Base-by-base conservation (phyloP, 2,113 vertebrate genomes). In the Pagrus major region DNA sequence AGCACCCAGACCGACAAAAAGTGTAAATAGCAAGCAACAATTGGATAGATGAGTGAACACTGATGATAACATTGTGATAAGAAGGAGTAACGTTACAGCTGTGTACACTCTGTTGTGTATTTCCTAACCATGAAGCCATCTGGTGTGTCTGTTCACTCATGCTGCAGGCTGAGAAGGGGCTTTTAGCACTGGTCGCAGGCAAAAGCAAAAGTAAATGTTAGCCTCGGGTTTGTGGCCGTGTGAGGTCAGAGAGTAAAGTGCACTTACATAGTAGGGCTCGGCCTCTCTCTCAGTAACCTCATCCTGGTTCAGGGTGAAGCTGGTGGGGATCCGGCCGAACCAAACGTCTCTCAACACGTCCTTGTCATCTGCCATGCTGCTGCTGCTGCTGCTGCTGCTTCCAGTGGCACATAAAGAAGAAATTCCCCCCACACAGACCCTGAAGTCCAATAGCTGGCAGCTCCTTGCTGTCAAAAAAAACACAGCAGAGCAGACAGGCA, bases 351-450 rank as follows among this genome's bases (percentile, higher is more conserved):
- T 96, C 91, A 99, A 92, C 10, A 99, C 97, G 84, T 99, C 98
- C 96, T 99, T 99, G 95, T 99, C 98, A 98, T 99, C 98, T 98
- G 98, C 97, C 98, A 99, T 99, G 93, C 93, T 97, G 95, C 92
- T 94, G 75, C 51, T 44, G 55, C 91, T n/a, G 95, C 44, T 46
- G 54, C 25, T 80, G 75, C 51, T 44, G 55, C 91, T 88, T 78
- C 90, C 91, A 60, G 93, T 84, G 93, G 94, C 90, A 95, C 97
- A 99, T 98, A 96, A 87, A 99, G 94, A 84, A 85, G 1, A 49
- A 66, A 64, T 41, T 46, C 41, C 52, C 31, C 33, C 37, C 25
- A 78, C 41, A 78, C 46, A 27, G 69, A 63, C 5, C n/a, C 14
- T 8, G 5, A 31, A 4, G 14, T 76, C 71, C 58, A 16, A 23